A percentile compares a stretch with the other conserved stretches of the same genome.
Conservation (phyloP, 2,113 vertebrate genomes). For the Machaerirhynchus nigripectus region DNA sequence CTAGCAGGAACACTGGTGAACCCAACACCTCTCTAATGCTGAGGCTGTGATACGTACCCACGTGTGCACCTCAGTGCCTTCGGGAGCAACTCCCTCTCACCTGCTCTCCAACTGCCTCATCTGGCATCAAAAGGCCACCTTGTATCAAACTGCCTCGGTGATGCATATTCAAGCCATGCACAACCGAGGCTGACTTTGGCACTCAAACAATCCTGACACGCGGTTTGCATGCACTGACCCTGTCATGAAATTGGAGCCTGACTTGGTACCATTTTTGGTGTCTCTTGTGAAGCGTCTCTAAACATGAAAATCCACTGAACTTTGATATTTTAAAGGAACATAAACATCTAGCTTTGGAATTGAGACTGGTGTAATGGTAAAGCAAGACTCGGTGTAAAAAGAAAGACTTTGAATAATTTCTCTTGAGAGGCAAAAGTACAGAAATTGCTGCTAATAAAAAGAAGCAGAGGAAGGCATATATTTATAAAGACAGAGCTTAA, state of each 20-base stretch:
- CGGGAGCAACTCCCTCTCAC: background rate
- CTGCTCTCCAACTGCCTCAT: background rate
- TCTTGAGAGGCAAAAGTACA: background rate
- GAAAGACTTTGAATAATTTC: background rate
- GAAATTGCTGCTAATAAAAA: background rate
- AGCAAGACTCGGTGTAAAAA: background rate
- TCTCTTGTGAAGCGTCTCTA: background rate
- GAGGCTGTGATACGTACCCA: background rate
- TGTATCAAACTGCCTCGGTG: background rate
- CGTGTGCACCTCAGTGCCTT: accelerated
- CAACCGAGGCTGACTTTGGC: background rate
- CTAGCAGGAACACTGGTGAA: background rate
- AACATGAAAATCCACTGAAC: background rate
- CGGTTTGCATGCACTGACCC: background rate
- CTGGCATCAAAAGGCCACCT: background rate
- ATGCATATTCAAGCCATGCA: no score
- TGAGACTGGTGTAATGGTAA: background rate
- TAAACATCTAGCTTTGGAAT: background rate
- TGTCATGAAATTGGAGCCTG: background rate
- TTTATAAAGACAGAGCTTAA: background rate
- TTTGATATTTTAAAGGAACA: background rate
- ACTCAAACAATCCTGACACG: background rate
- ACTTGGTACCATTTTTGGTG: background rate
- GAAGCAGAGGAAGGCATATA: background rate
- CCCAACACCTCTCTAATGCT: background rate